A percentile compares a stretch with the other conserved stretches of the same genome.
phyloP scores from a whole-genome alignment of 2,888 invertebrate species.

The Laothoe populi region DNA sequence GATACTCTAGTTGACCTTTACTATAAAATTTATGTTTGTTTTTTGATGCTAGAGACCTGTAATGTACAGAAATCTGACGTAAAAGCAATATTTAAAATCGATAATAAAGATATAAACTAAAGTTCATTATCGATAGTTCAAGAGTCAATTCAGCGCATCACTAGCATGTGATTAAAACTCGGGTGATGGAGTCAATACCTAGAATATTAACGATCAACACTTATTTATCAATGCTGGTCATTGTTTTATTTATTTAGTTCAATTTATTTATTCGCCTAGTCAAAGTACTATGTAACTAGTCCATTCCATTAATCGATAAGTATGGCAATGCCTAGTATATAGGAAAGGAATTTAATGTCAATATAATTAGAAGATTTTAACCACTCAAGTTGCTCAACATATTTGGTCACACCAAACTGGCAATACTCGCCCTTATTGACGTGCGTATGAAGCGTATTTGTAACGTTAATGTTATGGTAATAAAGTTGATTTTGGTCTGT shows the following conservation, averaged over 20 bases:
- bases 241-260: constrained; percentile 11
- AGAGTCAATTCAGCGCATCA: background rate
- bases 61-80: too few species aligned
- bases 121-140: constrained; percentile 17
- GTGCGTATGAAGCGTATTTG: too few species aligned
- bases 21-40: too few species aligned
- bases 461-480: too few species aligned
- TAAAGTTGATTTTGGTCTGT: too few species aligned
- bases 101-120: background rate
- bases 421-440: too few species aligned
- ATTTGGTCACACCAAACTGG: too few species aligned
- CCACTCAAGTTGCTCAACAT: too few species aligned
- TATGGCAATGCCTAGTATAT: background rate
- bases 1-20: too few species aligned
- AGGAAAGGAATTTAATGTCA: background rate
- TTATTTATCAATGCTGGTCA: constrained; percentile 18
- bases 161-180: constrained; percentile 10
- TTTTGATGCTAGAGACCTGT: too few species aligned
- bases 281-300: background rate
- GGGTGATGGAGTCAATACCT: constrained; percentile 2
- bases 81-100: background rate
- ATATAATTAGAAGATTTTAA: too few species aligned
- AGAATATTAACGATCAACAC: background rate
- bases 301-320: constrained; percentile 18
- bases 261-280: constrained; percentile 15